Evolutionary conservation across 2,113 vertebrate genomes (phyloP).

Genomic region (Proterorhinus semilunaris): DNA sequence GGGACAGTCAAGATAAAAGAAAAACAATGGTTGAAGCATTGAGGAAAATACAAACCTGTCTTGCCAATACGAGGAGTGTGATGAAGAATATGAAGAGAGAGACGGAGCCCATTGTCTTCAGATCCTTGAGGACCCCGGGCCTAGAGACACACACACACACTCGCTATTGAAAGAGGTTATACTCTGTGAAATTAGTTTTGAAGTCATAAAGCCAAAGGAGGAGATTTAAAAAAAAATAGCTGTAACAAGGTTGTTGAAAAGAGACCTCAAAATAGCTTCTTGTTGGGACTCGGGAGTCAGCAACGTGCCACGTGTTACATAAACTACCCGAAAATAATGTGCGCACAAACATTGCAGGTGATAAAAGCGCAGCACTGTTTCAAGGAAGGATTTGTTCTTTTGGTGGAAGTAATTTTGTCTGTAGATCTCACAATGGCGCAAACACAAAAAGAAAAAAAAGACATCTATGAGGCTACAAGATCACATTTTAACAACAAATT

Average conservation of each 20-base stretch:
- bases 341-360: background rate
- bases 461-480: too few species aligned
- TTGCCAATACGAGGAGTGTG: conserved; percentile 91
- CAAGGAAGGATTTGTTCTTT: background rate
- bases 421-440: too few species aligned
- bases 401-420: background rate
- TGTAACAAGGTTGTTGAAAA: background rate
- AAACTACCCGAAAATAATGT: background rate
- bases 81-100: conserved; percentile 96
- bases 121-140: conserved; percentile 93
- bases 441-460: too few species aligned
- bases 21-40: too few species aligned
- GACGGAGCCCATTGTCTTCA: conserved; percentile 97
- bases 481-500: too few species aligned
- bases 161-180: background rate
- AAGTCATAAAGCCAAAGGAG: background rate
- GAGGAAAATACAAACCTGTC: conserved; percentile 85
- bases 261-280: background rate
- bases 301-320: background rate
- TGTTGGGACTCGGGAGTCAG: background rate
- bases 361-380: background rate
- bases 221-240: background rate
- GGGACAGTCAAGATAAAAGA: background rate
- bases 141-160: conserved; percentile 59
- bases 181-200: background rate